These are phyloP conservation scores for Premnoplex brunnescens DNA, from an alignment of 2,797 vertebrate genomes.

Conservation along the genomic window DNA sequence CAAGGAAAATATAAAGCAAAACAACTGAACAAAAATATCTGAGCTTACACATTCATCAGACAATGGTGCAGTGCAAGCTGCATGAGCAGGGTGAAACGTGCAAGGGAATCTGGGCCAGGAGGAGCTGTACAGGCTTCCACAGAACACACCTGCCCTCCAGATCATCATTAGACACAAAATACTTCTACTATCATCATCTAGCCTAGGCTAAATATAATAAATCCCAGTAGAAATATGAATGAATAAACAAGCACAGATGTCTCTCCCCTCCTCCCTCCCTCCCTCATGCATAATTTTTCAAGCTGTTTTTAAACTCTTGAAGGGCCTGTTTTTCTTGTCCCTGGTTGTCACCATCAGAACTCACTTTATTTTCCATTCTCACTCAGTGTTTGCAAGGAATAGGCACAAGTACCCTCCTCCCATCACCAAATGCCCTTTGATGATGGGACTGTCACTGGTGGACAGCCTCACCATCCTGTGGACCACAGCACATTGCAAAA, in stretches of 20 bases:
- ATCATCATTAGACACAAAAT: background rate
- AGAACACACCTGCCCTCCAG: background rate
- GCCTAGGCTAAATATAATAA: background rate
- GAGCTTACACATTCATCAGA: background rate
- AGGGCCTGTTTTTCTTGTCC: background rate
- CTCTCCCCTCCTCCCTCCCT: background rate
- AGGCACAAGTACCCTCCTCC: background rate
- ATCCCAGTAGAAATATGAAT: conserved; percentile 9
- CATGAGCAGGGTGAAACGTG: too few species aligned
- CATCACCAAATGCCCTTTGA: background rate
- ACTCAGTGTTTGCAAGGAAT: background rate
- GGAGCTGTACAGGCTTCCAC: background rate
- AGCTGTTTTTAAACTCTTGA: background rate
- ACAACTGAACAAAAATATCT: background rate
- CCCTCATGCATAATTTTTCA: background rate
- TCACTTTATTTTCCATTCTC: background rate
- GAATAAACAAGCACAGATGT: conserved; percentile 19
- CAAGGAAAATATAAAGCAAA: background rate
- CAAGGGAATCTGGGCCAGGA: background rate
- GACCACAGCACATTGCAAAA: rapidly evolving
- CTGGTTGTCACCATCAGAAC: background rate
- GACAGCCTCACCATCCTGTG: background rate
- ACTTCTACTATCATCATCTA: background rate
- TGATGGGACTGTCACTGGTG: background rate
- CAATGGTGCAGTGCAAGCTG: background rate